Conservation (phyloP, 35 echinoderm and acorn worm genomes). For the Heliocidaris tuberculata region DNA sequence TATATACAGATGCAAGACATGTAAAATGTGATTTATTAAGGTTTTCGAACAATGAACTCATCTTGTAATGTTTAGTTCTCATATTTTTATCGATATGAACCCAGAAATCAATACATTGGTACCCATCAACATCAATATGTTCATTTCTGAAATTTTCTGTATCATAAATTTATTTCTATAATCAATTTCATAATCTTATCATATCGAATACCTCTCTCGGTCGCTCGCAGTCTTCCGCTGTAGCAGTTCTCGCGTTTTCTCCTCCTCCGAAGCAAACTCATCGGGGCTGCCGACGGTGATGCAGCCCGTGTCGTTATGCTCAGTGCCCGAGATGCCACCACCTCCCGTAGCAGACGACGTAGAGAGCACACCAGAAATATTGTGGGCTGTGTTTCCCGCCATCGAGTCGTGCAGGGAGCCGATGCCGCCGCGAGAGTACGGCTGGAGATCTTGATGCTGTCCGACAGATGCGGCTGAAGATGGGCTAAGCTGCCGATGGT, state of each 20-base stretch:
- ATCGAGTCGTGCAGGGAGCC: not conserved
- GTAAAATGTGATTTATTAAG: too few species aligned
- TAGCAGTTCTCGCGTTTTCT: conserved; percentile 84
- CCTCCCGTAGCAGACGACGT: not conserved
- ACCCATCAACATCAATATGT: too few species aligned
- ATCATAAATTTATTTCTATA: too few species aligned
- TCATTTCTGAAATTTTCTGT: too few species aligned
- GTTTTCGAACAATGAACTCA: too few species aligned
- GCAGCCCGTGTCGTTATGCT: not conserved
- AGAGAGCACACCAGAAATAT: not conserved
- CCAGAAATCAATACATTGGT: too few species aligned
- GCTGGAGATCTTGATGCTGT: conserved; percentile 28
- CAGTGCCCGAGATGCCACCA: not conserved
- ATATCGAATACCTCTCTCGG: conserved; percentile 62
- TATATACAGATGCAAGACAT: too few species aligned
- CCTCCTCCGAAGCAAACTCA: conserved; percentile 53
- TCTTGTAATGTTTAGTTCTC: too few species aligned
- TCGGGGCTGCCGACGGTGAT: not conserved
- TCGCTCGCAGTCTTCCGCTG: conserved; percentile 97
- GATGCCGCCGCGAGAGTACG: conserved; percentile 29
- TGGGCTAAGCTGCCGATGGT: conserved; percentile 8
- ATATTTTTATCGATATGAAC: too few species aligned
- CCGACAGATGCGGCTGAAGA: not conserved
- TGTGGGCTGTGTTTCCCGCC: not conserved
- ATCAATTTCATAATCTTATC: not conserved